phyloP scores from a whole-genome alignment of 1,140 invertebrate genomes.

The Pantala flavescens region DNA sequence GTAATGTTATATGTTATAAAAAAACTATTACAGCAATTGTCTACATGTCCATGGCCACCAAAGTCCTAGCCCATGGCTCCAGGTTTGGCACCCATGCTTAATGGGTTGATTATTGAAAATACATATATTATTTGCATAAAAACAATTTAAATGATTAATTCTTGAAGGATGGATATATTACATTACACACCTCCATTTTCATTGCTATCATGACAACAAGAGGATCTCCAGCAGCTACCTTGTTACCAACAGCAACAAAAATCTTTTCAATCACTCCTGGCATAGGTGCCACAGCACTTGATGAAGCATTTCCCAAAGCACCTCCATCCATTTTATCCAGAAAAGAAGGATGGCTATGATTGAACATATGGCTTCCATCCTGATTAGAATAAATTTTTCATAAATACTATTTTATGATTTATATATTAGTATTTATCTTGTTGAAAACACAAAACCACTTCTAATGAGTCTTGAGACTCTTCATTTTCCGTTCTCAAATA shows the following conservation, averaged over 20 bases:
- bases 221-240: slow-evolving; percentile 72
- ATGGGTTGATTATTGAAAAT: too few relatives aligned
- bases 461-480: too few relatives aligned
- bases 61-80: too few relatives aligned
- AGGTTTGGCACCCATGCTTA: too few relatives aligned
- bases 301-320: slow-evolving; percentile 27
- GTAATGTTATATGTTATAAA: too few relatives aligned
- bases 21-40: too few relatives aligned
- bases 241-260: slow-evolving; percentile 64
- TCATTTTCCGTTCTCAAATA: too few relatives aligned
- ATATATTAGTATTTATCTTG: slow-evolving; percentile 1
- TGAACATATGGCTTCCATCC: slow-evolving; percentile 41
- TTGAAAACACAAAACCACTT: too few relatives aligned
- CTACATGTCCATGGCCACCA: too few relatives aligned
- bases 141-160: too few relatives aligned
- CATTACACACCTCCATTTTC: slow-evolving; percentile 91
- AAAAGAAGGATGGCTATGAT: slow-evolving; percentile 40
- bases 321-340: slow-evolving; percentile 34
- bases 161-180: too few relatives aligned
- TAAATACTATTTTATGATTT: neutral
- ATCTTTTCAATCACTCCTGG: slow-evolving; percentile 91
- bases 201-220: slow-evolving; percentile 91
- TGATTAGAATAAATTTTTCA: slow-evolving; percentile 28
- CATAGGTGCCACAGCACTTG: slow-evolving; percentile 75
- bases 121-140: too few relatives aligned